phyloP scores from a whole-genome alignment of 2,888 invertebrate species.

The Deilephila porcellus region DNA sequence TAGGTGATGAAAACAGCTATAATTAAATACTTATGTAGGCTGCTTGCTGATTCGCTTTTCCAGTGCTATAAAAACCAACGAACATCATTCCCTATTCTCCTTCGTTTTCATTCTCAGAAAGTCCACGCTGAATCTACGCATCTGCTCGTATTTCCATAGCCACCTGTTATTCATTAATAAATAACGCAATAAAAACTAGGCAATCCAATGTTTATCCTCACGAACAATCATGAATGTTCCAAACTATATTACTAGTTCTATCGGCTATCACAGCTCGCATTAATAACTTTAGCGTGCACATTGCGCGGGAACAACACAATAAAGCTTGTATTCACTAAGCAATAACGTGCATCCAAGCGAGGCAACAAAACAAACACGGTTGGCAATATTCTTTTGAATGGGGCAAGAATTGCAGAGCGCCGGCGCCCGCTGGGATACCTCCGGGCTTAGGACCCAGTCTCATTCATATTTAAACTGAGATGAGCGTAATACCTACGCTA shows the following conservation, averaged over 20 bases:
- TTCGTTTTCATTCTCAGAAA: too few species aligned
- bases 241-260: neutral
- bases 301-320: neutral
- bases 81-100: too few species aligned
- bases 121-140: too few species aligned
- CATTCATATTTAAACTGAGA: conserved; percentile 20
- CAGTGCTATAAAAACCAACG: too few species aligned
- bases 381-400: conserved; percentile 24
- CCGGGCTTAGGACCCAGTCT: conserved; percentile 9
- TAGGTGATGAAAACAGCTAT: too few species aligned
- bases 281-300: neutral
- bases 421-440: conserved; percentile 7
- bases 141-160: too few species aligned
- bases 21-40: too few species aligned
- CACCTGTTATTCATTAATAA: too few species aligned
- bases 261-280: neutral
- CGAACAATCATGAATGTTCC: neutral
- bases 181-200: too few species aligned
- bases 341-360: conserved; percentile 9
- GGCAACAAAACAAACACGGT: conserved; percentile 16
- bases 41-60: too few species aligned
- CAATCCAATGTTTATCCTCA: neutral
- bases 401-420: neutral
- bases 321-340: neutral
- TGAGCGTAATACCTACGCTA: neutral